These are phyloP conservation scores for Poicephalus gulielmi DNA, from an alignment of 2,113 vertebrate species.

Conservation along the genomic window DNA sequence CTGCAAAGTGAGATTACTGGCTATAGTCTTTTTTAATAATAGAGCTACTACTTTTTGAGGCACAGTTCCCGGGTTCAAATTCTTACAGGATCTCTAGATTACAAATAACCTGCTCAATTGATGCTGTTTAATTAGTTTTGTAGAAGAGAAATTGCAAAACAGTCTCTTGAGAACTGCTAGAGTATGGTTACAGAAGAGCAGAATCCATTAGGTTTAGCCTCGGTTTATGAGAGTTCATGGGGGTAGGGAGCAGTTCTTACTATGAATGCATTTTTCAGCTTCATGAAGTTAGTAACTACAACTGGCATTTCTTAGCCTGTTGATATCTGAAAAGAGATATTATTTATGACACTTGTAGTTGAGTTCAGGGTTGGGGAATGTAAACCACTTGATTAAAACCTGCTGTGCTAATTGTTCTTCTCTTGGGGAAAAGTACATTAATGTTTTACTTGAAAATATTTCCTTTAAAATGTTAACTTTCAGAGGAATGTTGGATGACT, in stretches of 20 bases:
- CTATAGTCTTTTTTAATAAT: background rate
- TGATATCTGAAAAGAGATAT: slow-evolving; percentile 4
- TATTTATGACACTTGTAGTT: background rate
- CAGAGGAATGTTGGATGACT: background rate
- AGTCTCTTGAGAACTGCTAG: background rate
- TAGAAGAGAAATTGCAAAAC: background rate
- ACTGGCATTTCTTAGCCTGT: slow-evolving; percentile 20
- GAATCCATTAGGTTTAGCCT: background rate
- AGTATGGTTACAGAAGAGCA: background rate
- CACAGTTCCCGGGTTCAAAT: background rate
- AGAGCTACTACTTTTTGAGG: background rate
- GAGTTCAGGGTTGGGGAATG: background rate
- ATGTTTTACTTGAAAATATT: slow-evolving; percentile 4
- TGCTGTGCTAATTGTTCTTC: slow-evolving; percentile 43
- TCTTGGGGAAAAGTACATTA: background rate
- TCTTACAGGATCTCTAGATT: background rate
- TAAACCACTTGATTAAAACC: slow-evolving; percentile 51
- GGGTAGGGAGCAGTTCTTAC: background rate
- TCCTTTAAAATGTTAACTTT: slow-evolving; percentile 7
- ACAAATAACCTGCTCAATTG: background rate
- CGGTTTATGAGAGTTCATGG: slow-evolving; percentile 19
- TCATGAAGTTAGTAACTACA: slow-evolving; percentile 21
- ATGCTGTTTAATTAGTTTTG: background rate
- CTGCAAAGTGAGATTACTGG: background rate
- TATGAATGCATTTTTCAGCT: slow-evolving; percentile 1